Evolutionary conservation across 2,888 invertebrate species (phyloP), one percentile per base, ranked within the genome.

Genomic region (Mesorhabditis belari): DNA sequence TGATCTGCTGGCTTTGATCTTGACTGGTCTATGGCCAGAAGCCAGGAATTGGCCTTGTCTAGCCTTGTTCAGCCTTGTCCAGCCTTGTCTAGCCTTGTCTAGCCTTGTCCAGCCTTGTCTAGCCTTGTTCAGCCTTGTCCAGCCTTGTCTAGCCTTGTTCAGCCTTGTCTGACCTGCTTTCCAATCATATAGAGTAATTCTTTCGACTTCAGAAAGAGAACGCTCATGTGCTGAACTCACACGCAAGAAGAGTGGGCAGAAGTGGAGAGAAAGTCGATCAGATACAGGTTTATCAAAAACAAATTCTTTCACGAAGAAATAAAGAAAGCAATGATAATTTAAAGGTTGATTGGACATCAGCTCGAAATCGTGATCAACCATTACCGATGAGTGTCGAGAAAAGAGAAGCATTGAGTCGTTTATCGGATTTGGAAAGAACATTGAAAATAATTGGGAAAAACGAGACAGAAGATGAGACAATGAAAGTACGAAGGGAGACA

Each of bases 331-430:
- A 28, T 5, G 21, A 12, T 25, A 26, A 25, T 56, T 61, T 57
- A 56, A n/a, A 76, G 73, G 73, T 77, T 5, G 73, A 76, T 52
- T 77, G 77, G 77, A 73, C 69, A 54, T 73, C 64, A 21, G 71
- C 65, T 17, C 65, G 66, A 28, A 67, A 66, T 23, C 62, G 72
- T 26, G 77, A 79, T 63, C 61, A 65, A 21, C 72, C 76, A 0
- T 52, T 67, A 5, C 49, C 66, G 0, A 52, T 60, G 3, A 70
- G 60, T 5, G 50, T 19, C 35, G 5, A 44, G 12, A n/a, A 35
- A n/a, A n/a, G n/a, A n/a, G n/a, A n/a, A n/a, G n/a, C n/a, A n/a
- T n/a, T n/a, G n/a, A n/a, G n/a, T n/a, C n/a, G n/a, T n/a, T n/a
- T n/a, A n/a, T n/a, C n/a, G n/a, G n/a, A n/a, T n/a, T n/a, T n/a